Evolutionary conservation across 2,797 vertebrate genomes (phyloP).

Genomic region (Sebastes iracundus): DNA sequence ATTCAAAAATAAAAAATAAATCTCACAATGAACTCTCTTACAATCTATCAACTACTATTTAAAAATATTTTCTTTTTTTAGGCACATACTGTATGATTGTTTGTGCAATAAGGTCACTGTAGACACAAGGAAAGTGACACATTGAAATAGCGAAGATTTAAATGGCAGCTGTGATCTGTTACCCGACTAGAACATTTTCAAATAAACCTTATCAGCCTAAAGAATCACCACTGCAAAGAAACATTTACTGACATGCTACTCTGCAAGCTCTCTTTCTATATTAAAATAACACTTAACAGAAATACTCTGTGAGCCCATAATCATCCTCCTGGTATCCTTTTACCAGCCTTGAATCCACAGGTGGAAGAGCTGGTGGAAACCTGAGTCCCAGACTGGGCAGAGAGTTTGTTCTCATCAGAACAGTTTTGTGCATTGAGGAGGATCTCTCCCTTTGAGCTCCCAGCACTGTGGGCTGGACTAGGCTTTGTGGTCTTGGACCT

Average conservation of each 20-base stretch:
- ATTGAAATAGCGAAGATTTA: constrained; percentile 32
- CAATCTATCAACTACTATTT: constrained; percentile 48
- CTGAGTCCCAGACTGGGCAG: constrained; percentile 66
- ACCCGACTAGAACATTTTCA: constrained; percentile 15
- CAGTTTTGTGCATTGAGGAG: constrained; percentile 58
- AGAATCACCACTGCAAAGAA: constrained; percentile 57
- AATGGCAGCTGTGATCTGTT: constrained; percentile 17
- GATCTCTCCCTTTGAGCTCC: constrained; percentile 54
- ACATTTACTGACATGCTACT: constrained; percentile 21
- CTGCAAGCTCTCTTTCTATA: constrained; percentile 8
- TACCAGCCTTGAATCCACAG: constrained; percentile 38
- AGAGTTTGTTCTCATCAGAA: constrained; percentile 64
- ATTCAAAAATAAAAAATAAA: constrained; percentile 28
- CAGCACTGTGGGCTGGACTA: constrained; percentile 60
- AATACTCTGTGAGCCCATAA: constrained; percentile 57
- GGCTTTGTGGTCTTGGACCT: constrained; percentile 62
- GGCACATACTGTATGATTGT: constrained; percentile 70
- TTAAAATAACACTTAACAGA: constrained; percentile 59
- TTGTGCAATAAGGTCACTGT: constrained; percentile 62
- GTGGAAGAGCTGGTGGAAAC: constrained; percentile 50
- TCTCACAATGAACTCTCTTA: constrained; percentile 41
- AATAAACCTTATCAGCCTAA: background rate
- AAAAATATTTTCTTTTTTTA: constrained; percentile 68
- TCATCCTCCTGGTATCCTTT: constrained; percentile 52
- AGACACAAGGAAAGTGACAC: constrained; percentile 50